Conservation (phyloP, 2,797 vertebrate genomes). For the Sylvia borin region DNA sequence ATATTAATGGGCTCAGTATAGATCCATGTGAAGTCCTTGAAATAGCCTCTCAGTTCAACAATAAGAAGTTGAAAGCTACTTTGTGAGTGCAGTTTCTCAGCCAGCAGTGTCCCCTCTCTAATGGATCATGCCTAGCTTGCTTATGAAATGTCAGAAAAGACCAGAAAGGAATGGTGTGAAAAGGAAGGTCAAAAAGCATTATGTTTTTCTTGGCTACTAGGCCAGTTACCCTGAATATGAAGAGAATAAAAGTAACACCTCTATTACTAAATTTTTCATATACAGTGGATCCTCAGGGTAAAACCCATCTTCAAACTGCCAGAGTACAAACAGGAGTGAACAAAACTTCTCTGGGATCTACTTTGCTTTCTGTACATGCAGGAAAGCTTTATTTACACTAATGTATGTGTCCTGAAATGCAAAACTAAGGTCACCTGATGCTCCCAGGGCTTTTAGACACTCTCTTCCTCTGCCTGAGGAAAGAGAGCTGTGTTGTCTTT, state of each 20-base stretch:
- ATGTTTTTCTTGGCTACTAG: not conserved
- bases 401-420: not conserved
- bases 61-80: not conserved
- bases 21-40: not conserved
- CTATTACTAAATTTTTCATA: not conserved
- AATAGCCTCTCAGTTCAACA: not conserved
- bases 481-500: not conserved
- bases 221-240: not conserved
- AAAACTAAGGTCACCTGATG: not conserved
- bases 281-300: not conserved
- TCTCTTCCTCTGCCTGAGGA: not conserved
- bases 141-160: not conserved
- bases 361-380: not conserved
- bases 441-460: not conserved
- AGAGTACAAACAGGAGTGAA: not conserved
- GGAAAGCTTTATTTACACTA: not conserved
- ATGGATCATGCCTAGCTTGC: not conserved
- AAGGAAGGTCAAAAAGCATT: not conserved
- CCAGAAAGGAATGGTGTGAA: not conserved
- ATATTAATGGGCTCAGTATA: not conserved
- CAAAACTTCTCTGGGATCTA: not conserved
- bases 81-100: not conserved
- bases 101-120: not conserved
- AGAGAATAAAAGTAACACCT: not conserved
- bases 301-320: not conserved